Base-by-base conservation (phyloP, 2,888 invertebrate genomes). In the Heteropelma amictum region DNA sequence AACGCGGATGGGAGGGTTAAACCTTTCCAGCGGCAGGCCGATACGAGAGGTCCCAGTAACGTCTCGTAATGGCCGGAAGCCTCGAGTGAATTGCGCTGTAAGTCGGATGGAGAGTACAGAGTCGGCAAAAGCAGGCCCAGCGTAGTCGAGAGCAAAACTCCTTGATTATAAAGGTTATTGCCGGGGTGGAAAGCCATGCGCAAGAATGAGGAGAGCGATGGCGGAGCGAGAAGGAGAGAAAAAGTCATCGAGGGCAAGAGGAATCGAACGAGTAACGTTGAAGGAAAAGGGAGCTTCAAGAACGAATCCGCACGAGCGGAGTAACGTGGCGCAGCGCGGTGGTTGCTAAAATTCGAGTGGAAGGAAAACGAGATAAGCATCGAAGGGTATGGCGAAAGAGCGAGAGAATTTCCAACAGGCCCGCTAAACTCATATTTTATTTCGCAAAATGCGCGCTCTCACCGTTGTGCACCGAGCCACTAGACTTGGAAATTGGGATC, bases 151-250 rank as follows among this genome's bases (percentile, higher is more conserved):
- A 80, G 79, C 81, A 81, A 84, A 86, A 85, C 83, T 84, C 79
- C 81, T n/a, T 84, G 84, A 84, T 85, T 85, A 85, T 83, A 82
- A 82, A 80, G 82, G 82, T 83, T 84, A 85, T 84, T 82, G 82
- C 82, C 79, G 73, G 81, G 82, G 80, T 81, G 80, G 80, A 80
- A 77, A 82, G 81, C 79, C 79, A 79, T 69, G 75, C 68, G 73
- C n/a, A n/a, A 70, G 74, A 72, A 73, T 77, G 64, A 76, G 78
- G 71, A 78, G 78, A 71, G 78, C 77, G 77, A 77, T 76, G 71
- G 72, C 60, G 76, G 64, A 65, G 67, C 51, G 49, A 49, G 65
- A 70, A 68, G 67, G 63, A 61, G 75, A 53, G 60, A 61, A 60
- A 45, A 40, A 47, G 58, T 38, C 38, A 28, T n/a, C 68, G 70